Conservation (phyloP, 2,888 invertebrate species). For the Melipona bicolor region DNA sequence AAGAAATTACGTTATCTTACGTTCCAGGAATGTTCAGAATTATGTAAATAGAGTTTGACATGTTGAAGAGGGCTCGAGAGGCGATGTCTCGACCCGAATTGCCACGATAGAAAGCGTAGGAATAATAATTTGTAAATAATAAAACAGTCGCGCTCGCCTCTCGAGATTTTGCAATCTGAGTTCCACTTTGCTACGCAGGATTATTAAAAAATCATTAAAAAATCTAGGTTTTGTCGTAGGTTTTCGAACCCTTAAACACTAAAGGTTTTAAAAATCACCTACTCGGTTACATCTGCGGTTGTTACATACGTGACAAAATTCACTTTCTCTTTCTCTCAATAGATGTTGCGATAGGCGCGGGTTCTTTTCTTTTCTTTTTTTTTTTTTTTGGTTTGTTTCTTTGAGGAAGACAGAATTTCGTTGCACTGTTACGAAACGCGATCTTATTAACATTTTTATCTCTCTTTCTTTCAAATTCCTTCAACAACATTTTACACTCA, state of each 20-base stretch:
- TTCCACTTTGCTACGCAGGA: no score
- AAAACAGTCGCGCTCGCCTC: fast-evolving
- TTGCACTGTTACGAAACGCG: not conserved
- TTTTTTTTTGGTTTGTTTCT: not conserved
- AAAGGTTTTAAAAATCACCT: not conserved
- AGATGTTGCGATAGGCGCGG: not conserved
- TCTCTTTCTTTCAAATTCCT: no score
- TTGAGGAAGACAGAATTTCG: not conserved
- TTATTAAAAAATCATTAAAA: no score
- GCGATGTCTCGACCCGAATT: fast-evolving
- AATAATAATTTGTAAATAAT: not conserved
- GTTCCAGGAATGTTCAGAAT: not conserved
- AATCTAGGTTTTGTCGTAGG: no score
- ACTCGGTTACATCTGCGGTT: not conserved
- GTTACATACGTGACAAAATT: not conserved
- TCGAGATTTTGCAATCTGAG: not conserved
- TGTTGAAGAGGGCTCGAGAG: not conserved
- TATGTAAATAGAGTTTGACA: not conserved
- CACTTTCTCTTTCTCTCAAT: not conserved
- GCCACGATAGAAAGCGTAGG: not conserved
- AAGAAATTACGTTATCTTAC: no score
- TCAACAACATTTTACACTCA: no score
- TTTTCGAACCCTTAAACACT: no score
- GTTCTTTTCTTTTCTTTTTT: not conserved
- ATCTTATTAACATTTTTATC: not conserved